Evolutionary conservation across 2,888 invertebrate species (phyloP), one percentile per base, ranked within the genome.

Genomic region (Ganaspis brasiliensis): DNA sequence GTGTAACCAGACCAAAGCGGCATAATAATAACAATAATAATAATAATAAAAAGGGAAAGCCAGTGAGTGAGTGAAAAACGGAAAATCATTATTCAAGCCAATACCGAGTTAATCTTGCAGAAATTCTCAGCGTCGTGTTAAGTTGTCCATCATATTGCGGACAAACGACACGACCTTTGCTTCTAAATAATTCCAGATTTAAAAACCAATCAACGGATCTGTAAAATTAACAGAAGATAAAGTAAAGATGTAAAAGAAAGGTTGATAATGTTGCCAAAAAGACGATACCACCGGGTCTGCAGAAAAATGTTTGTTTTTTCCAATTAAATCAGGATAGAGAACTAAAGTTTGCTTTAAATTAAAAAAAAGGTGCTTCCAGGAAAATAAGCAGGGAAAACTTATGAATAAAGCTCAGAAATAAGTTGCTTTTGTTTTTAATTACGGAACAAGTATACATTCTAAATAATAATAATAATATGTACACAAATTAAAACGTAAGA

Each of bases 361-460:
- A 72, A 37, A 70, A 71, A 73, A 63, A 67, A 75, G 67, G 72
- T 63, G 72, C 63, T 75, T 73, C 63, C 61, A 85, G 85, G 86
- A 86, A 84, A 85, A 80, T 81, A 90, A 89, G 88, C 87, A 84
- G 84, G 89, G 85, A 84, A 80, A 84, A 82, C 85, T 87, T 84
- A 84, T 86, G 90, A 91, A 90, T 89, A 90, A 91, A 86, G 88
- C 89, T 88, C 87, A 88, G 86, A 87, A 89, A 85, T 89, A 83
- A 88, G 83, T 89, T 90, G 88, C 89, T 85, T 88, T 89, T 85
- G 86, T 84, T 85, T 91, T 91, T 91, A 91, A 91, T 91, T 84
- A 85, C 89, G 86, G 87, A 90, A 87, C 86, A 82, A 84, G 86
- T 86, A 87, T 89, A 91, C 90, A 90, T 89, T 87, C 87, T 84